A percentile compares a stretch with the other conserved stretches of the same genome.
Evolutionary conservation across 2,888 invertebrate genomes (phyloP).

Genomic region (Punctoribates punctum): DNA sequence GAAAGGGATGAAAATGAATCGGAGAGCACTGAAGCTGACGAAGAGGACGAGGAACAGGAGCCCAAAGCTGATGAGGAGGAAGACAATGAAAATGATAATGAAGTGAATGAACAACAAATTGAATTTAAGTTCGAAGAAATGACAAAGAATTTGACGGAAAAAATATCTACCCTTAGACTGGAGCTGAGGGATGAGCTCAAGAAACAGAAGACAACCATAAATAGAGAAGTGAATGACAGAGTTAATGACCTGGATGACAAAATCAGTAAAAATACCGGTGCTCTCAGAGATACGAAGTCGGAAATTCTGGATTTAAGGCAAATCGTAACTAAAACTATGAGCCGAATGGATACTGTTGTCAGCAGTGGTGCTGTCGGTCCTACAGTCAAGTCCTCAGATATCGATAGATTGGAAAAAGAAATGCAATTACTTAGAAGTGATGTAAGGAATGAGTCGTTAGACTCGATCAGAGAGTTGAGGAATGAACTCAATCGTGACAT

Average conservation of each 20-base stretch:
- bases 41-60: constrained; percentile 20
- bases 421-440: constrained; percentile 28
- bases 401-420: not conserved
- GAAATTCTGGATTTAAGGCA: constrained; percentile 5
- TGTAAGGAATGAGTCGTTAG: constrained; percentile 4
- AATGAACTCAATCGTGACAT: constrained; percentile 16
- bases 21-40: constrained; percentile 8
- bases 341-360: not conserved
- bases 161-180: constrained; percentile 2
- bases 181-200: constrained; percentile 21
- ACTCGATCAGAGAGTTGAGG: not conserved
- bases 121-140: constrained; percentile 29
- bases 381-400: not conserved
- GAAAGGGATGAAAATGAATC: constrained; percentile 24
- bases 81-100: constrained; percentile 26
- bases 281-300: not conserved
- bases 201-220: not conserved
- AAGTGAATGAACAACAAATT: constrained; percentile 22
- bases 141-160: constrained; percentile 16
- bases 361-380: not conserved
- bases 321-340: not conserved
- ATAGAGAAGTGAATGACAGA: not conserved
- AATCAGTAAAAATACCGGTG: constrained; percentile 16
- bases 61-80: not conserved
- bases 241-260: not conserved